These are phyloP conservation scores for Ptilorrhoa leucosticta DNA, from an alignment of 2,113 vertebrate genomes.

Conservation along the genomic window DNA sequence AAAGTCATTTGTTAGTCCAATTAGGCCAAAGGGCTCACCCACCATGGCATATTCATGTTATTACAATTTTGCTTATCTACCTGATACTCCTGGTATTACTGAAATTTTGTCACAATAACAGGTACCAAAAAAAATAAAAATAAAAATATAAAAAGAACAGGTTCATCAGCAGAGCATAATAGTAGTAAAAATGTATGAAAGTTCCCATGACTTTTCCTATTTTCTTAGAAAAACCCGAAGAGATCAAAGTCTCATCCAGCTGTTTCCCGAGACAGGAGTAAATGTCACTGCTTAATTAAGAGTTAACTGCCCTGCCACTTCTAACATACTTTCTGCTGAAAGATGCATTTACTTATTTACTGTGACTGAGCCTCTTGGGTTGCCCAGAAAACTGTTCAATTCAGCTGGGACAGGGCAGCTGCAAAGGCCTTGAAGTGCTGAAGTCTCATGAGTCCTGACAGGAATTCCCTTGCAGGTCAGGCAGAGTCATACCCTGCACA, in stretches of 20 bases:
- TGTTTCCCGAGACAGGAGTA: neutral
- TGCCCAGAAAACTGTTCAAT: neutral
- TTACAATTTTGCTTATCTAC: neutral
- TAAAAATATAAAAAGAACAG: neutral
- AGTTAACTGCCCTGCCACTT: neutral
- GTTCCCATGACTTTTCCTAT: neutral
- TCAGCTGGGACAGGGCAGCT: neutral
- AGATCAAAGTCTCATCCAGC: neutral
- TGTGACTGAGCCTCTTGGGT: neutral
- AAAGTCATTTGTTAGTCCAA: neutral
- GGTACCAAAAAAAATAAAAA: neutral
- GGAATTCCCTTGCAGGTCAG: constrained; percentile 14
- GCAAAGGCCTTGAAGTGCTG: neutral
- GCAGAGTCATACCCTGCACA: neutral
- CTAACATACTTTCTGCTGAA: neutral
- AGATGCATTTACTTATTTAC: neutral
- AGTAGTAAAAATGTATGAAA: neutral
- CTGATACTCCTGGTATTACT: neutral
- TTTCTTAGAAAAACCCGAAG: neutral
- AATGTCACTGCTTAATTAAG: neutral
- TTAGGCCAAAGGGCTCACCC: neutral
- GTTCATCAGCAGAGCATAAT: neutral
- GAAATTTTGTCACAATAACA: neutral
- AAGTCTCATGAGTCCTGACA: neutral
- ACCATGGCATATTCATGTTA: neutral